Base-by-base conservation (phyloP, 2,888 invertebrate species). In the Coremacera marginata region DNA sequence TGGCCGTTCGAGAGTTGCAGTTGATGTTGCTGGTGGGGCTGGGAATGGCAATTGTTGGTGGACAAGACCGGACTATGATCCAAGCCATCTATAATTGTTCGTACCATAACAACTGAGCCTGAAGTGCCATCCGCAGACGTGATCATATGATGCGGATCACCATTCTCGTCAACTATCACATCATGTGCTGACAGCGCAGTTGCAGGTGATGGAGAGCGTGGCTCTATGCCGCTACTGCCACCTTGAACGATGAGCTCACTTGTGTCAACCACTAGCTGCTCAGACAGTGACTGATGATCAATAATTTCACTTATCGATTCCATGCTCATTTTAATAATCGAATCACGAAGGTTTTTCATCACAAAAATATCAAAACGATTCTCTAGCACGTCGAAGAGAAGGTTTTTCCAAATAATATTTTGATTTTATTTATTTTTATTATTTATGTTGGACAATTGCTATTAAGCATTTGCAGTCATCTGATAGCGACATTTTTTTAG, bases 221-320 rank as follows among this genome's bases (percentile, higher is more conserved):
- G 25, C 14, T 67, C 65, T 8, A 76, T 19, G 22, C 49, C 70
- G 0, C 60, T 49, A 16, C 25, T 16, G 88, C 90, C 89, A 52
- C 62, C 70, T 22, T 67, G 25, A 19, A 67, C 74, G 2, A 83
- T 82, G 44, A 86, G 80, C 44, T 85, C 84, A 34, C 90, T 89
- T 80, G 91, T 84, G 77, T 89, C 89, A 19, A 84, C 83, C 49
- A 87, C 86, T 76, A 90, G 82, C 76, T 89, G 88, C 85, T 91
- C 91, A 84, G 89, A 90, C 82, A 91, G 89, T 83, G 91, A 88
- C 87, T 91, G 91, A 86, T 91, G 90, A 86, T 92, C 91, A 86
- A 92, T 91, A 89, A 92, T 92, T 85, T 92, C 91, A 85, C 90
- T 91, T 86, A 92, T 91, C 85, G 91, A 91, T 86, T 92, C 91